Base-by-base conservation (phyloP, 2,888 invertebrate genomes). In the Lumbricus terrestris region DNA sequence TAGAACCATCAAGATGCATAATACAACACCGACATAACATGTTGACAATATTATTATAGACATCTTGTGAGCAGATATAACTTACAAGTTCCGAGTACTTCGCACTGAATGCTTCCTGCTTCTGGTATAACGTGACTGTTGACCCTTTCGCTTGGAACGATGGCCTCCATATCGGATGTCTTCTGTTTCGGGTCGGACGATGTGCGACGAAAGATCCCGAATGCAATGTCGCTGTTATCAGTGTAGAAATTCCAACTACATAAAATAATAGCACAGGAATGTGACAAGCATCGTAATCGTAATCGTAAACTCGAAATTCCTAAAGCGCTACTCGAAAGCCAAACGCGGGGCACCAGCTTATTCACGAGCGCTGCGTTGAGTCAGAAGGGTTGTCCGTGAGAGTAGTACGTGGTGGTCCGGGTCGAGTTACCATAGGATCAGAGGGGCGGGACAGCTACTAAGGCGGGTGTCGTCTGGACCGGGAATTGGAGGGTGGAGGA, bases 241-340 rank as follows among this genome's bases (percentile, higher is more conserved):
- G 97, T 97, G 91, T 97, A 96, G 93, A 98, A 97, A 92, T 98
- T 97, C 98, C 98, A 98, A 93, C 98, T 98, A 91, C 92, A 91
- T 47, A 92, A 23, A n/a, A n/a, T n/a, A n/a, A 90, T 82, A 35
- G 29, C n/a, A 6, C 88, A 90, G 83, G 90, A 91, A 33, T 47
- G 89, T 82, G 90, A 20, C 23, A 88, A 33, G 34, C 35, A 20
- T 23, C n/a, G n/a, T n/a, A n/a, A n/a, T n/a, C n/a, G n/a, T n/a
- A n/a, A n/a, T n/a, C n/a, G n/a, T n/a, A n/a, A n/a, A n/a, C n/a
- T n/a, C n/a, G n/a, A n/a, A n/a, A n/a, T n/a, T n/a, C n/a, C n/a
- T n/a, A n/a, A n/a, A n/a, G n/a, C n/a, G n/a, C n/a, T n/a, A n/a
- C n/a, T n/a, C n/a, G n/a, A n/a, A n/a, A n/a, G n/a, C n/a, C n/a